Conservation (phyloP, 2,888 invertebrate genomes). For the Tenthredo mesomela region DNA sequence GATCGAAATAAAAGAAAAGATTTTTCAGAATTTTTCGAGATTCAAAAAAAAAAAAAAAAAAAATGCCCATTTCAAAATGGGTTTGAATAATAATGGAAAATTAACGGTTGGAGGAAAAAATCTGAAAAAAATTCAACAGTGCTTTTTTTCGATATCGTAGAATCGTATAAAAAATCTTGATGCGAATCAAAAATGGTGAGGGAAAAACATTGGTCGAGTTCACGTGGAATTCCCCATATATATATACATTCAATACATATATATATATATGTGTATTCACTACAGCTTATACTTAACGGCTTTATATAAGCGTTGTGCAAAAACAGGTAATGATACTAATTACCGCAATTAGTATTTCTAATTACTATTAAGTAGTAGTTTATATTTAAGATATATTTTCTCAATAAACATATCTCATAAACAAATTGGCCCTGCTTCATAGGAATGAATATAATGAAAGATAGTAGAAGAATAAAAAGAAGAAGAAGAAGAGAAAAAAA, state of each 20-base stretch:
- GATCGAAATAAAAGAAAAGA: no score
- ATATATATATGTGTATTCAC: not conserved
- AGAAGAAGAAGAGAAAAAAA: not conserved
- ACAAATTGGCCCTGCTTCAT: slow-evolving; percentile 42
- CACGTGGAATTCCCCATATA: no score
- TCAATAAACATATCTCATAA: slow-evolving; percentile 73
- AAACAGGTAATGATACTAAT: slow-evolving; percentile 51
- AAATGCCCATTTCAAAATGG: no score
- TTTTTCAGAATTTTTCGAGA: no score
- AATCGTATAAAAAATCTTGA: no score
- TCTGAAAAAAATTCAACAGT: no score
- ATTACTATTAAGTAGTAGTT: slow-evolving; percentile 55
- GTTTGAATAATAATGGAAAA: no score
- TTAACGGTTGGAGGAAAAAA: no score
- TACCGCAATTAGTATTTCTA: slow-evolving; percentile 63
- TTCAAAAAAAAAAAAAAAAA: no score
- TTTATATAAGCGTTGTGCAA: slow-evolving; percentile 46
- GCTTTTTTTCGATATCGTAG: no score
- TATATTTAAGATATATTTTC: slow-evolving; percentile 70
- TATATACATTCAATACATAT: not conserved
- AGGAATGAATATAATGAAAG: slow-evolving; percentile 5
- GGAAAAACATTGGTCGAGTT: no score
- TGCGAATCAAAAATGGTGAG: no score
- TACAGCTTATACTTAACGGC: slow-evolving; percentile 41
- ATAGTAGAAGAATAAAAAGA: not conserved